Evolutionary conservation across 2,113 vertebrate species (phyloP).

Genomic region (Pseudorectes ferrugineus): DNA sequence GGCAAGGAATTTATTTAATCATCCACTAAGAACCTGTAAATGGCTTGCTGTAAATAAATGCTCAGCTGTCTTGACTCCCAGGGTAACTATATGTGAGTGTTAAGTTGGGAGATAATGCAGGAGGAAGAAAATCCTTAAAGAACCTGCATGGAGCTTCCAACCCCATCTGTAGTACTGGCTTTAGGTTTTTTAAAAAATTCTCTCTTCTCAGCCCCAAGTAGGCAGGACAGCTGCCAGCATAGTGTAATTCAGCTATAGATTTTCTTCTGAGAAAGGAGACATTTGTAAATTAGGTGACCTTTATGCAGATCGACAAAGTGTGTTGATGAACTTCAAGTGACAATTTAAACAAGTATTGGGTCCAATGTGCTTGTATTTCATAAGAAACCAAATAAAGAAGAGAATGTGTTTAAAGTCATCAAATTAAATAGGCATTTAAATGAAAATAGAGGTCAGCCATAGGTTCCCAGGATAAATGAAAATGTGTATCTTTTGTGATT

Average conservation of each 20-base stretch:
- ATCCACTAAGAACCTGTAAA: slow-evolving; percentile 22
- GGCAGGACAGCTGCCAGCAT: slow-evolving; percentile 39
- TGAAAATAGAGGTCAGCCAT: slow-evolving; percentile 60
- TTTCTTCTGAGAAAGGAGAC: slow-evolving; percentile 24
- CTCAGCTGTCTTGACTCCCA: not conserved
- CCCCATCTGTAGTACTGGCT: not conserved
- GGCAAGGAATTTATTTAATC: slow-evolving; percentile 38
- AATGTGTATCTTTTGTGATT: slow-evolving; percentile 33
- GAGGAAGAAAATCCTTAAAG: not conserved
- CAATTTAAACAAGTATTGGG: slow-evolving; percentile 18
- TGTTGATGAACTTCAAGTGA: slow-evolving; percentile 70
- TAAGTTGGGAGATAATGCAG: not conserved
- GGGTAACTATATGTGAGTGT: not conserved
- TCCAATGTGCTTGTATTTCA: slow-evolving; percentile 49
- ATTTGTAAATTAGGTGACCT: slow-evolving; percentile 69
- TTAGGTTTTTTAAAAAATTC: not conserved
- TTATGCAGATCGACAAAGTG: slow-evolving; percentile 50
- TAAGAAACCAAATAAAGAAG: slow-evolving; percentile 8
- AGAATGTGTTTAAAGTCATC: slow-evolving; percentile 45
- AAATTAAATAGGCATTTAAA: slow-evolving; percentile 53
- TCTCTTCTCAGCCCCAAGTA: not conserved
- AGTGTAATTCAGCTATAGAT: slow-evolving; percentile 56
- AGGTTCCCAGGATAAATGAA: slow-evolving; percentile 25
- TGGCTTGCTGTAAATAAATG: slow-evolving; percentile 18
- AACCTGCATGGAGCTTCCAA: not conserved